Conservation (phyloP, 2,888 invertebrate genomes). For the Ctenicera cuprea region DNA sequence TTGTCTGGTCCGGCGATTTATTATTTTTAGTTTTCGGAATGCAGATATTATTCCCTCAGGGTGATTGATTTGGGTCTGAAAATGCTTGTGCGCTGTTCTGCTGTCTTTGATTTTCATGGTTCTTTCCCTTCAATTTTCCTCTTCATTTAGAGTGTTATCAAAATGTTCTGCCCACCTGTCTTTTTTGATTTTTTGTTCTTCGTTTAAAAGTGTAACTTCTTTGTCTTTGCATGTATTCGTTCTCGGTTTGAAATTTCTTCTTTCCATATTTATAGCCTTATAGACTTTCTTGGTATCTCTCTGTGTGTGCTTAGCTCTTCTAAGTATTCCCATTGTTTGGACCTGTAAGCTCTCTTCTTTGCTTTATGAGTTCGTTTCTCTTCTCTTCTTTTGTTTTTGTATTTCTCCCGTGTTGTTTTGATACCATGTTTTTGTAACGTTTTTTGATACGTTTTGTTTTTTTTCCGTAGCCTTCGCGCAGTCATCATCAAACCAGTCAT, state of each 20-base stretch:
- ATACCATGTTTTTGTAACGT: conserved; percentile 4
- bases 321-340: neutral
- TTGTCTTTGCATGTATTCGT: neutral
- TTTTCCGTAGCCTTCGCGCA: neutral
- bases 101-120: neutral
- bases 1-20: conserved; percentile 1
- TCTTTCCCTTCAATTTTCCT: neutral
- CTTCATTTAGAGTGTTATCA: conserved; percentile 7
- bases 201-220: neutral
- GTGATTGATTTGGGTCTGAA: conserved; percentile 1
- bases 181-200: neutral
- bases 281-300: neutral
- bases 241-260: conserved; percentile 2
- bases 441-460: neutral
- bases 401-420: neutral
- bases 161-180: neutral
- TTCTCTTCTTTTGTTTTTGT: conserved; percentile 1
- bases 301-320: neutral
- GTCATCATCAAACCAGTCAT: conserved; percentile 5
- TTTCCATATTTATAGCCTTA: conserved; percentile 2
- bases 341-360: neutral
- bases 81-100: neutral
- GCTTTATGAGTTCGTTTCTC: neutral
- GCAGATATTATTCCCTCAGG: too few species aligned
- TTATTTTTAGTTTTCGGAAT: neutral